Conservation (phyloP, 2,888 invertebrate genomes). For the Pasiphila rectangulata region DNA sequence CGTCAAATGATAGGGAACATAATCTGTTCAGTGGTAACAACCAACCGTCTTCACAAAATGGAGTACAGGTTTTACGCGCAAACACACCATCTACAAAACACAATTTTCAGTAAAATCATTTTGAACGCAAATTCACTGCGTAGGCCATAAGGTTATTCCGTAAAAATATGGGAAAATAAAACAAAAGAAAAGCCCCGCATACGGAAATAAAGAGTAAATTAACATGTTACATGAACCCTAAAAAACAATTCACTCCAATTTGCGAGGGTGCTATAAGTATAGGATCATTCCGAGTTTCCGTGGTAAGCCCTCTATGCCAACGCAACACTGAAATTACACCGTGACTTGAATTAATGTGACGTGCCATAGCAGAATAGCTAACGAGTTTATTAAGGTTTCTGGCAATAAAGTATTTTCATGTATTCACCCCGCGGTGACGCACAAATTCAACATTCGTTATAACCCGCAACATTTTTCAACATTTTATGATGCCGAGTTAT, state of each 20-base stretch:
- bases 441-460: conserved; percentile 11
- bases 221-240: conserved; percentile 8
- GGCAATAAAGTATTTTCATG: conserved; percentile 30
- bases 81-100: too few relatives aligned
- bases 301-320: conserved; percentile 20
- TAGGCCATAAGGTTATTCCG: neutral
- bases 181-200: conserved; percentile 1
- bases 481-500: conserved; percentile 19
- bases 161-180: conserved; percentile 2
- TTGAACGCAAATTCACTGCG: neutral
- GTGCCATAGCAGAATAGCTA: conserved; percentile 31
- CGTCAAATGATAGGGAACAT: too few relatives aligned
- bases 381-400: conserved; percentile 32
- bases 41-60: too few relatives aligned
- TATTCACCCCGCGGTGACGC: conserved; percentile 20
- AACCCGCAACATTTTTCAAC: conserved; percentile 18
- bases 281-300: conserved; percentile 21
- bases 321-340: conserved; percentile 28
- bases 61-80: too few relatives aligned
- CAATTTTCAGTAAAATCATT: too few relatives aligned
- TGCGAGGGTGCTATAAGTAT: conserved; percentile 8
- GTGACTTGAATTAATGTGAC: conserved; percentile 35
- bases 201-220: conserved; percentile 3
- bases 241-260: conserved; percentile 12
- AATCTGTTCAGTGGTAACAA: too few relatives aligned